Conservation (phyloP, 2,797 vertebrate genomes). For the Chiropotes sagulatus region DNA sequence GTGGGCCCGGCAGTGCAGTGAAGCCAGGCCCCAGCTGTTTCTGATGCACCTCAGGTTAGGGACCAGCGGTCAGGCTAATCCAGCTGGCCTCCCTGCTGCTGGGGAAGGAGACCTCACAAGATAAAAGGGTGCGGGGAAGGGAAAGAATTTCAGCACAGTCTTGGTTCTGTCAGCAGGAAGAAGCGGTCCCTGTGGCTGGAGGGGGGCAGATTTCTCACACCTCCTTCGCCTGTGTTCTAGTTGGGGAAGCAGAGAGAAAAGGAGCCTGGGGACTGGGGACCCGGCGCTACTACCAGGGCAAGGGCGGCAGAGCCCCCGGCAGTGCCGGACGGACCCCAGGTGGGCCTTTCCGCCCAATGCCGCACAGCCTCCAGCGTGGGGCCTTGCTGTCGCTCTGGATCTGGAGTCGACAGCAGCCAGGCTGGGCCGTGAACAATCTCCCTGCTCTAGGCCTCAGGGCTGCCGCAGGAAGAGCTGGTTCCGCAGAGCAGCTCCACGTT, state of each 20-base stretch:
- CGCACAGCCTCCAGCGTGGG: fast-evolving
- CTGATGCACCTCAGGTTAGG: fast-evolving
- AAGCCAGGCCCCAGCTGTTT: fast-evolving
- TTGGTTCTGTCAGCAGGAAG: background rate
- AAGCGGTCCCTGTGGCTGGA: fast-evolving
- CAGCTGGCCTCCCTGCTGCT: no score
- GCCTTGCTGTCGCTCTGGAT: background rate
- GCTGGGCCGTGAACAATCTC: fast-evolving
- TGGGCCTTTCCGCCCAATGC: no score
- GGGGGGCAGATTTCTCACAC: fast-evolving
- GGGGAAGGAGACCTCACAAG: no score
- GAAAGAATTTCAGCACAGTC: background rate
- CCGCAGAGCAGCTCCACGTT: fast-evolving
- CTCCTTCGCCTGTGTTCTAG: background rate
- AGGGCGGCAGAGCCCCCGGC: fast-evolving
- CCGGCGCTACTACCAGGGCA: fast-evolving
- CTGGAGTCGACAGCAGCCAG: fast-evolving
- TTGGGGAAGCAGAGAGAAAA: background rate
- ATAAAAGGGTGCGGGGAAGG: fast-evolving
- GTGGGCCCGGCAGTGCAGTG: background rate
- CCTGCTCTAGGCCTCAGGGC: background rate
- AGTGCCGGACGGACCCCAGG: no score
- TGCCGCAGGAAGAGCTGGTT: fast-evolving
- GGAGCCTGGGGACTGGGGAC: fast-evolving
- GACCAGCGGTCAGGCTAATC: background rate